A percentile compares a stretch with the other conserved stretches of the same genome.
phyloP scores from a whole-genome alignment of 2,888 invertebrate genomes.

The Dryobotodes eremita region DNA sequence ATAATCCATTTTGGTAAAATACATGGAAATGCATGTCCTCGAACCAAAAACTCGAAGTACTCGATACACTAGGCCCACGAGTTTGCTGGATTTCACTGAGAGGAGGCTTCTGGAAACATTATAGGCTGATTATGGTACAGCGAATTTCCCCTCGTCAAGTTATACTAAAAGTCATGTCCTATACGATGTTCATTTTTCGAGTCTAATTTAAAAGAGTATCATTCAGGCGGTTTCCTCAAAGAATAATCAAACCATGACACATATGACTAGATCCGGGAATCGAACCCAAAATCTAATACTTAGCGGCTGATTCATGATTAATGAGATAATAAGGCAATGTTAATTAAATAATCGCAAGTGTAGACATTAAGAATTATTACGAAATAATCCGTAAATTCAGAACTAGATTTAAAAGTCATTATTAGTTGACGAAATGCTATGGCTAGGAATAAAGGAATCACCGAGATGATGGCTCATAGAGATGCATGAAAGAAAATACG shows the following conservation, averaged over 20 bases:
- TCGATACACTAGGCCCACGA: too few relatives aligned
- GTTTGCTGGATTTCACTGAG: too few relatives aligned
- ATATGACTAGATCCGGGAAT: not conserved
- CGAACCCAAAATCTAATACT: not conserved
- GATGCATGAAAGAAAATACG: not conserved
- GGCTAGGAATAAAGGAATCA: too few relatives aligned
- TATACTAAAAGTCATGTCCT: too few relatives aligned
- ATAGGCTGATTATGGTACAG: not conserved
- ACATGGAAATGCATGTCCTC: too few relatives aligned
- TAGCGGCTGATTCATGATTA: not conserved
- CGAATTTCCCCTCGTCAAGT: too few relatives aligned
- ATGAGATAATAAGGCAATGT: not conserved
- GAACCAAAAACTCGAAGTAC: too few relatives aligned
- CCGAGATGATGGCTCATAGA: too few relatives aligned
- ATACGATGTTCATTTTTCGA: not conserved
- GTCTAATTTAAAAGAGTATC: not conserved
- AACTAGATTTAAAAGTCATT: not conserved
- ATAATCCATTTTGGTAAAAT: too few relatives aligned
- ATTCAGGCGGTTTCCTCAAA: not conserved
- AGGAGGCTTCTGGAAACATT: not conserved
- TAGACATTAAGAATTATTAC: not conserved
- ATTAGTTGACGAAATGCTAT: not conserved
- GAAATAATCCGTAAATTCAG: slow-evolving; percentile 1
- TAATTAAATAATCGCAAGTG: not conserved
- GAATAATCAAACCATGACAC: not conserved